phyloP scores from a whole-genome alignment of 2,888 invertebrate genomes.

The Stratiomys singularior region DNA sequence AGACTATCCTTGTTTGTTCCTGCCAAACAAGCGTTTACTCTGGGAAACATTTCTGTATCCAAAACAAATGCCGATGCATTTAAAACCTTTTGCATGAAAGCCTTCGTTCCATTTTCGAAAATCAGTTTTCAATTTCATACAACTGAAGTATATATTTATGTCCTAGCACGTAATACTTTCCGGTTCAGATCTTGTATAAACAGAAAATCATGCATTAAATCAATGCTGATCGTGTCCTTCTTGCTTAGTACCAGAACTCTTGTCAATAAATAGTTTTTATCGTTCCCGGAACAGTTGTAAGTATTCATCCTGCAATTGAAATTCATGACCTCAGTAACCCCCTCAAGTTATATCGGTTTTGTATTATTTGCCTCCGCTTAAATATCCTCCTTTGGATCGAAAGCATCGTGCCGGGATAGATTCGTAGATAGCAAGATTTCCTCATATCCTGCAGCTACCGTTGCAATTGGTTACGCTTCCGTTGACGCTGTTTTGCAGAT shows the following conservation, averaged over 20 bases:
- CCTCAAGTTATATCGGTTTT: neutral
- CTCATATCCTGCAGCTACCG: neutral
- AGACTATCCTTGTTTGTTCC: too few species aligned
- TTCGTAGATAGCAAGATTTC: slow-evolving; percentile 17
- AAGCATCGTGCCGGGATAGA: neutral
- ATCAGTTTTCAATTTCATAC: too few species aligned
- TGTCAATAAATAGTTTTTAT: slow-evolving; percentile 3
- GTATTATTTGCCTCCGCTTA: neutral
- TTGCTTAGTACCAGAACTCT: neutral
- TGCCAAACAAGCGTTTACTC: too few species aligned
- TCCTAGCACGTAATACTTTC: neutral
- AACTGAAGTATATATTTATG: neutral
- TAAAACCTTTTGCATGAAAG: too few species aligned
- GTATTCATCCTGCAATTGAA: slow-evolving; percentile 21
- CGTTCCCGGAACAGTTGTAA: neutral
- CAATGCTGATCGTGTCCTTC: neutral
- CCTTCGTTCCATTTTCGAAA: too few species aligned
- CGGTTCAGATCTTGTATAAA: slow-evolving; percentile 16
- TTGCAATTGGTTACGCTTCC: slow-evolving; percentile 31
- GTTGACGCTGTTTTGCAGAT: slow-evolving; percentile 22
- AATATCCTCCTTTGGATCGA: neutral
- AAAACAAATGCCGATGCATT: too few species aligned
- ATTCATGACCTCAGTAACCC: slow-evolving; percentile 15
- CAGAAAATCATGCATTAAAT: slow-evolving; percentile 13
- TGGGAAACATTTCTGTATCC: too few species aligned